Conservation (phyloP, 2,113 vertebrate genomes). For the Scomber scombrus region DNA sequence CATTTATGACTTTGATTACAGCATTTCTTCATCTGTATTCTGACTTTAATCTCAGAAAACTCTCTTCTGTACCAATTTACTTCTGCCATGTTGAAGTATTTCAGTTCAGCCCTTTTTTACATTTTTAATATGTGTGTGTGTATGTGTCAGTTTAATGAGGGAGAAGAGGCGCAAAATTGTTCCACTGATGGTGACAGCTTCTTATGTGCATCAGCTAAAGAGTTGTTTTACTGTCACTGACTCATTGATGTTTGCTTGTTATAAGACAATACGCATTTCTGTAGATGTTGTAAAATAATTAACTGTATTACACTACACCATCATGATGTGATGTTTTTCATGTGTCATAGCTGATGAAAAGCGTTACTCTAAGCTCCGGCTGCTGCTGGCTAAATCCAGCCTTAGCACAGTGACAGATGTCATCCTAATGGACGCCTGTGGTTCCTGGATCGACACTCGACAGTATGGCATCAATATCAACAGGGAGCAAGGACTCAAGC, state of each 20-base stretch:
- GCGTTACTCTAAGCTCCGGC: slow-evolving; percentile 21
- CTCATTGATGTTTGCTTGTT: neutral
- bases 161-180: too few species aligned
- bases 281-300: slow-evolving; percentile 11
- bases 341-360: slow-evolving; percentile 29
- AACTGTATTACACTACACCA: neutral
- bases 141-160: too few species aligned
- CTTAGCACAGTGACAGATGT: slow-evolving; percentile 64
- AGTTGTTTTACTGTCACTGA: too few species aligned
- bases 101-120: too few species aligned
- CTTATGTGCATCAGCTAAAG: too few species aligned
- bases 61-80: too few species aligned
- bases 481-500: slow-evolving; percentile 44
- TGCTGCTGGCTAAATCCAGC: slow-evolving; percentile 50
- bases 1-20: too few species aligned
- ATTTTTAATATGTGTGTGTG: too few species aligned
- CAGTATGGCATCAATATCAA: slow-evolving; percentile 50
- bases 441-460: slow-evolving; percentile 51
- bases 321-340: slow-evolving; percentile 11
- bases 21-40: too few species aligned
- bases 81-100: too few species aligned
- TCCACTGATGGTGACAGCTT: too few species aligned
- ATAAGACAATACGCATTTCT: neutral
- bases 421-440: slow-evolving; percentile 44
- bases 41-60: too few species aligned